Evolutionary conservation across 92 coral and sea anemone species (phyloP).

Genomic region (Parazoanthus swiftii): DNA sequence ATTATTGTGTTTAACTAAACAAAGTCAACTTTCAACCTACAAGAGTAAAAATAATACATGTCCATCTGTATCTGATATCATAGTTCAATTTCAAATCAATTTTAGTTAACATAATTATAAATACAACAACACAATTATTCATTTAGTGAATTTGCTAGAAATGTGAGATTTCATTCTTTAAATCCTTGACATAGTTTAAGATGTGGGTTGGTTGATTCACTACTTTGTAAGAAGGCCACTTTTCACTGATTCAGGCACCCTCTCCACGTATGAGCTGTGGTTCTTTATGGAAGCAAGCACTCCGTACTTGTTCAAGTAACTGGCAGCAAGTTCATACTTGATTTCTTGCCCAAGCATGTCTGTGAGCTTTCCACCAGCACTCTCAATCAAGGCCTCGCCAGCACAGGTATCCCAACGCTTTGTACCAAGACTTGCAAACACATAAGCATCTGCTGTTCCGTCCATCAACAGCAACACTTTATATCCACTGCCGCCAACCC

Average conservation of each 20-base stretch:
- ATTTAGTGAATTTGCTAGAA: background rate
- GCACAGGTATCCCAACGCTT: slow-evolving; percentile 99
- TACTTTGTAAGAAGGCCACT: slow-evolving; percentile 43
- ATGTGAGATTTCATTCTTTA: background rate
- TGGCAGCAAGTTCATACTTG: slow-evolving; percentile 67
- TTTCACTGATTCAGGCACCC: slow-evolving; percentile 87
- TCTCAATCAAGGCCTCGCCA: slow-evolving; percentile 87
- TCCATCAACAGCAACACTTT: slow-evolving; percentile 81
- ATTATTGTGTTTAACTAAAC: no score
- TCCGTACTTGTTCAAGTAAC: slow-evolving; percentile 76
- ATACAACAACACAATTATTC: no score
- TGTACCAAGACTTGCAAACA: slow-evolving; percentile 91
- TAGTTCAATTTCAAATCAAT: no score
- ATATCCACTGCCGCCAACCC: slow-evolving; percentile 94
- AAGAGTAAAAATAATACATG: no score
- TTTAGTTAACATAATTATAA: no score
- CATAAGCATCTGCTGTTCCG: slow-evolving; percentile 92
- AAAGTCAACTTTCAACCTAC: no score
- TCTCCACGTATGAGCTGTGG: slow-evolving; percentile 64
- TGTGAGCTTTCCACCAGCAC: slow-evolving; percentile 85
- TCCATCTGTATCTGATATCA: no score
- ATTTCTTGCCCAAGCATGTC: slow-evolving; percentile 84
- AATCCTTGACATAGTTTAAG: background rate
- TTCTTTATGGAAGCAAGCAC: slow-evolving; percentile 81
- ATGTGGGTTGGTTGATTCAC: background rate